Evolutionary conservation across 1,140 invertebrate genomes (phyloP).

Genomic region (Cyrtorhinus lividipennis): DNA sequence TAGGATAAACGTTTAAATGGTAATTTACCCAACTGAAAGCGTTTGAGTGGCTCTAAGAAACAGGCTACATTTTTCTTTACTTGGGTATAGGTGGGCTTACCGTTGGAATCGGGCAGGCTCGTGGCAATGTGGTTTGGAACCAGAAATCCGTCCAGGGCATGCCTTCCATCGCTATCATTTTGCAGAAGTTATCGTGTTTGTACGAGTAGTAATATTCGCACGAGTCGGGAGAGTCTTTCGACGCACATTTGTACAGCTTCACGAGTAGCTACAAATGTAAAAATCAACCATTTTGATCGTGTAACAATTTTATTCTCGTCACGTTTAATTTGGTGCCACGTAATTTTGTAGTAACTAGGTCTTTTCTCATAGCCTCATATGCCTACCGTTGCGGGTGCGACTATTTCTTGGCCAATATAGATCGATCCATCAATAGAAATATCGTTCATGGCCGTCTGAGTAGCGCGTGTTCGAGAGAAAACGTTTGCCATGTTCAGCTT

Average conservation of each 20-base stretch:
- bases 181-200: background rate
- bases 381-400: background rate
- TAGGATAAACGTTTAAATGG: background rate
- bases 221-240: background rate
- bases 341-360: no score
- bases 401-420: background rate
- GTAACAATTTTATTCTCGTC: no score
- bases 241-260: background rate
- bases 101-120: background rate
- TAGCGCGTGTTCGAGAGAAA: background rate
- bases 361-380: no score
- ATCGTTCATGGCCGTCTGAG: background rate
- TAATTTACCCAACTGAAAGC: background rate
- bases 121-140: background rate
- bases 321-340: background rate
- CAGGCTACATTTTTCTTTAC: background rate
- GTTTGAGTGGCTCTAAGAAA: background rate
- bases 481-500: slow-evolving; percentile 2
- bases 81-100: background rate
- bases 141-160: slow-evolving; percentile 7
- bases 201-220: slow-evolving; percentile 8
- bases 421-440: background rate
- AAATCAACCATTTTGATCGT: background rate
- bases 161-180: background rate
- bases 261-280: background rate